Base-by-base conservation (phyloP, 2,888 invertebrate species). In the Agrochola litura region DNA sequence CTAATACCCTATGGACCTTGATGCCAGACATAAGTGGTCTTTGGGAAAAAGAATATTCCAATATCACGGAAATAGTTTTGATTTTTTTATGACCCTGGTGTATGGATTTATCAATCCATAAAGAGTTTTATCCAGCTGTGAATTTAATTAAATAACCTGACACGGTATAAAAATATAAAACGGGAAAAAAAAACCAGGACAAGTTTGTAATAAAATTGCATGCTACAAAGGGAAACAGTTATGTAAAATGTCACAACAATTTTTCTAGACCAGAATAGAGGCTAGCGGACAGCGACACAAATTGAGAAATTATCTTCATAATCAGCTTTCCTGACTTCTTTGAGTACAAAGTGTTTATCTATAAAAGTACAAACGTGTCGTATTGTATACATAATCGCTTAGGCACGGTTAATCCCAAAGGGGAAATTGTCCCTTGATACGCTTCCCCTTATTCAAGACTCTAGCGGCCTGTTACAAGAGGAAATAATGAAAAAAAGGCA, bases 381-480 rank as follows among this genome's bases (percentile, higher is more conserved):
- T 85, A 88, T 90, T 90, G 88, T 90, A 83, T 82, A 87, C 84
- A 88, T 90, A 91, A 90, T 89, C 88, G 89, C 86, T 83, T 77
- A 79, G 77, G 67, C 79, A 81, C 72, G 82, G 85, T 89, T 93
- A 93, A 94, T 95, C 94, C 91, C 90, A 89, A 85, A 86, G 77
- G 85, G 95, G 95, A 95, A 95, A 95, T 95, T 95, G 93, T 93
- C 91, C 90, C 89, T 89, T 92, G 92, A 94, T 92, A 92, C 92
- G 92, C 92, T 92, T 92, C 92, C 92, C 89, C 89, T 92, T 92
- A 91, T 90, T 88, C 86, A 88, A 75, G 81, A 85, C 83, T 85
- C 79, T 70, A 77, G 83, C 85, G 82, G 83, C 82, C 66, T 79
- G 82, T 83, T 82, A 78, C 77, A 30, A 70, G 64, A 88, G 82